Evolutionary conservation across 2,888 invertebrate species (phyloP).

Genomic region (Nomada ruficornis): DNA sequence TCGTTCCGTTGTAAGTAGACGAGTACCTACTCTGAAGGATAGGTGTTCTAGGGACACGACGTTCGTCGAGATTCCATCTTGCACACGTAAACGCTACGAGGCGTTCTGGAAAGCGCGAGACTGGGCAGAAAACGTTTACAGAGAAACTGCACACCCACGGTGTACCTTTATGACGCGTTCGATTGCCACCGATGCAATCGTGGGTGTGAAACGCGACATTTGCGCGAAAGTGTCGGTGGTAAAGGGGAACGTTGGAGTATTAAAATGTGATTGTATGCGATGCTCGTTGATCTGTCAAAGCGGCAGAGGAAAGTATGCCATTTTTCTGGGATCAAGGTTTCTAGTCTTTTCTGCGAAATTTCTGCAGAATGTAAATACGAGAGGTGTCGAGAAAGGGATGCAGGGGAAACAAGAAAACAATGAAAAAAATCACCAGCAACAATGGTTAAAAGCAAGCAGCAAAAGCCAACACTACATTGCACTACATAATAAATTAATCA

Average conservation of each 20-base stretch:
- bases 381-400: not conserved
- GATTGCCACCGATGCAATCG: constrained; percentile 21
- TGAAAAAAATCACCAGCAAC: not conserved
- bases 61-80: constrained; percentile 2
- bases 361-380: not conserved
- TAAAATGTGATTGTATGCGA: not conserved
- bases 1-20: not conserved
- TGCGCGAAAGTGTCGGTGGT: not conserved
- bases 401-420: not conserved
- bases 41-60: not conserved
- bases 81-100: not conserved
- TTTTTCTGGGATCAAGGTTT: constrained; percentile 1
- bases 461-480: too few species aligned
- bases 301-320: not conserved
- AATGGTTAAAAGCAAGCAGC: too few species aligned
- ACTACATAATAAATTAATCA: too few species aligned
- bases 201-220: constrained; percentile 31
- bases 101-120: not conserved
- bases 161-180: not conserved
- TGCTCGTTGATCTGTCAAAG: not conserved
- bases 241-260: not conserved
- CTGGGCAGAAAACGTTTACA: not conserved
- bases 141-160: constrained; percentile 19
- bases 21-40: not conserved
- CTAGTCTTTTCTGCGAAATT: not conserved